Conservation (phyloP, 2,797 vertebrate genomes). For the Chelonia mydas region DNA sequence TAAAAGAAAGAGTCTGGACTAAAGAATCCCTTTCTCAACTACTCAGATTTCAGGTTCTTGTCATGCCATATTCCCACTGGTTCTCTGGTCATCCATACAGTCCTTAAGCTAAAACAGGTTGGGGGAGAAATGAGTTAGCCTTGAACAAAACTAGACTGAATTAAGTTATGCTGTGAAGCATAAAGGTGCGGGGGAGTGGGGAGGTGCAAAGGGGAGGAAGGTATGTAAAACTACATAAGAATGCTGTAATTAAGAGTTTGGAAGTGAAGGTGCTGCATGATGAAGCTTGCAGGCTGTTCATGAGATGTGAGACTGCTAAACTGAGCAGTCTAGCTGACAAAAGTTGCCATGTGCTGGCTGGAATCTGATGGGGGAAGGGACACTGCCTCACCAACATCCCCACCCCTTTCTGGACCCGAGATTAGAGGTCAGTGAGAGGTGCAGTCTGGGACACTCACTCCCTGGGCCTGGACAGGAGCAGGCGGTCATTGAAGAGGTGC, state of each 20-base stretch:
- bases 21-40: neutral
- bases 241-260: neutral
- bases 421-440: conserved; percentile 65
- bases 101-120: neutral
- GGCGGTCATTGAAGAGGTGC: conserved; percentile 96
- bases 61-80: neutral
- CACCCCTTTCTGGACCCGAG: conserved; percentile 14
- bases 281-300: conserved; percentile 17
- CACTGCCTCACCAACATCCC: conserved; percentile 57
- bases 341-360: conserved; percentile 62
- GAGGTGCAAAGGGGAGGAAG: neutral
- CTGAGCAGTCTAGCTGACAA: conserved; percentile 29
- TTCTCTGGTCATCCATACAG: neutral
- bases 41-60: neutral
- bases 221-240: neutral
- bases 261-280: neutral
- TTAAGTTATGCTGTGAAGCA: neutral
- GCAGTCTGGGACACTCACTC: conserved; percentile 87
- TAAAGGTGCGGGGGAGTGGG: neutral
- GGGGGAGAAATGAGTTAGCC: neutral
- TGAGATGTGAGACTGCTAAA: conserved; percentile 6
- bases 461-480: conserved; percentile 92
- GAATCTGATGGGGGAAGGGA: conserved; percentile 37
- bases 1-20: neutral
- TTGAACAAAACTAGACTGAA: neutral